Base-by-base conservation (phyloP, 2,888 invertebrate genomes). In the Sussaba pulchella region DNA sequence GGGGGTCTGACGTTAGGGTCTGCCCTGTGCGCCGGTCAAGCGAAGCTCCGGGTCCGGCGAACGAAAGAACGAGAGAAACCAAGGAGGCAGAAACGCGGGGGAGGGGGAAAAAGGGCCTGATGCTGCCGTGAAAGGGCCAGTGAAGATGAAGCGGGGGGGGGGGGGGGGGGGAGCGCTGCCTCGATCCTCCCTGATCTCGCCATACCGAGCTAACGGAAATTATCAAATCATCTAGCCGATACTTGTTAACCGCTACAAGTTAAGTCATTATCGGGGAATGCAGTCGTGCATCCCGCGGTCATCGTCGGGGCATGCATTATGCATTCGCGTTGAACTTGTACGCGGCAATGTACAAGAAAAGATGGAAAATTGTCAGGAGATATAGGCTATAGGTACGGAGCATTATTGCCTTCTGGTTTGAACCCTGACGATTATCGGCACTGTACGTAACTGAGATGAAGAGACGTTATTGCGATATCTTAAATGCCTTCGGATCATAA, bases 241-340 rank as follows among this genome's bases (percentile, higher is more conserved):
- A 85, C 86, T 86, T 83, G 85, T 85, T 86, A 85, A 86, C 84
- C 73, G 82, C 77, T 82, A 80, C 85, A 85, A 87, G 87, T 88
- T 87, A 85, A 89, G 90, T 87, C 90, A 89, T 91, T 90, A 90
- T 80, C 50, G 71, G 69, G 84, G 88, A 88, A 90, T 88, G 86
- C 87, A 86, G 87, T 85, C 86, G 84, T 78, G 81, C 83, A 74
- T 45, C 70, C 71, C 61, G 12, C 69, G 67, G 54, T n/a, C 47
- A 43, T 21, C 45, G 77, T 39, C 43, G 43, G 39, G 70, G 31
- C 83, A 87, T 87, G 84, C 84, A 87, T 88, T 86, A 87, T 88
- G 85, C 84, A 87, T 87, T 84, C 83, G 83, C 77, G 82, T 83
- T 77, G 59, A 66, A 79, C 75, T 50, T 41, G 19, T 61, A 9